Conservation (phyloP, 1,140 invertebrate species). For the Meteorus sp. region DNA sequence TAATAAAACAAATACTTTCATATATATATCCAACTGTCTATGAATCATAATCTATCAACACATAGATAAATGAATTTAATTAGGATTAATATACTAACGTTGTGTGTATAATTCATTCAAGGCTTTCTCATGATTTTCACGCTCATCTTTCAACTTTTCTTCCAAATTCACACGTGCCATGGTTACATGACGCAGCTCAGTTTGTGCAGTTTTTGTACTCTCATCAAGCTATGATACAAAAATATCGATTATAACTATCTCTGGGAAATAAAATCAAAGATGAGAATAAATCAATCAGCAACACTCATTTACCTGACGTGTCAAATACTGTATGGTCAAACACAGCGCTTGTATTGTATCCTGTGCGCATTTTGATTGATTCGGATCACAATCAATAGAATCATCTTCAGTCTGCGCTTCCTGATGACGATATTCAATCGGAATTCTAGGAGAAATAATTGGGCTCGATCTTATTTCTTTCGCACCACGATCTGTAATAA, state of each 20-base stretch:
- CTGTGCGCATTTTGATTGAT: constrained; percentile 41
- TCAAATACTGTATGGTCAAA: constrained; percentile 71
- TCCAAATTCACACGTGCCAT: constrained; percentile 55
- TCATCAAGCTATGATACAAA: constrained; percentile 63
- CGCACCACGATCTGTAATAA: constrained; percentile 48
- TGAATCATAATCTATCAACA: not conserved
- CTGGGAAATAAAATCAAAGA: not conserved
- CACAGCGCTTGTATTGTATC: constrained; percentile 68
- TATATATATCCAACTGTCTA: not conserved
- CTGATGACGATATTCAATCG: constrained; percentile 38
- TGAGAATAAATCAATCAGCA: not conserved
- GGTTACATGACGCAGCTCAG: constrained; percentile 48
- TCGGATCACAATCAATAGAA: constrained; percentile 28
- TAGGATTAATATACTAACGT: constrained; percentile 35
- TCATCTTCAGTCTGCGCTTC: constrained; percentile 40
- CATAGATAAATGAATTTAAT: constrained; percentile 10
- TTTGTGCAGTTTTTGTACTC: constrained; percentile 60
- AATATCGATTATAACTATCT: constrained; percentile 20
- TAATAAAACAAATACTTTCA: not conserved
- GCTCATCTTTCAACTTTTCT: constrained; percentile 58
- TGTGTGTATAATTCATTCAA: constrained; percentile 47
- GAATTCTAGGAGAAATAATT: constrained; percentile 24
- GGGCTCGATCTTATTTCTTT: constrained; percentile 39
- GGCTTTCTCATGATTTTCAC: constrained; percentile 44
- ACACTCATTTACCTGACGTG: constrained; percentile 63